Conservation (phyloP, 1,140 invertebrate genomes). For the Drosophila ohnishii region DNA sequence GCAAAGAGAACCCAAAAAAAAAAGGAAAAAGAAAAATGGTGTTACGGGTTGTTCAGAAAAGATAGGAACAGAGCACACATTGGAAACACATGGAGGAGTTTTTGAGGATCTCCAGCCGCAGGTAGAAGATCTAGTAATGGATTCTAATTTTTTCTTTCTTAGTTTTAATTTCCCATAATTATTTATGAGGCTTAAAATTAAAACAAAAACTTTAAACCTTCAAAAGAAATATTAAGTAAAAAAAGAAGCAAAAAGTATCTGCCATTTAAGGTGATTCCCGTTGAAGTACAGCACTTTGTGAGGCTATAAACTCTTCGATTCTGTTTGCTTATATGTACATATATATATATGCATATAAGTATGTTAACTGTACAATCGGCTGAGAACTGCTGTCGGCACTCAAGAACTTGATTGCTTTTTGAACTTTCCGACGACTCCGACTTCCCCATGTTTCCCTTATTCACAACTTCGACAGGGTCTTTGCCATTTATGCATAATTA, state of each 20-base stretch:
- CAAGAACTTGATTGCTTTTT: slow-evolving; percentile 70
- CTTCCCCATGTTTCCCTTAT: slow-evolving; percentile 8
- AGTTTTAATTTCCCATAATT: slow-evolving; percentile 31
- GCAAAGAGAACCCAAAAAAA: slow-evolving; percentile 35
- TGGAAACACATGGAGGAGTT: slow-evolving; percentile 64
- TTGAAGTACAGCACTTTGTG: slow-evolving; percentile 62
- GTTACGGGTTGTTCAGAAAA: slow-evolving; percentile 44
- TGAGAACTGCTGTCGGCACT: slow-evolving; percentile 59
- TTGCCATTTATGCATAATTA: slow-evolving; percentile 80
- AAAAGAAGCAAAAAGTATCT: slow-evolving; percentile 25
- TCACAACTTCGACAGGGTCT: background rate
- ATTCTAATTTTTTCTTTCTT: slow-evolving; percentile 18
- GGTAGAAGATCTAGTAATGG: slow-evolving; percentile 49
- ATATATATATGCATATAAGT: slow-evolving; percentile 17
- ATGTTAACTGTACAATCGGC: slow-evolving; percentile 57
- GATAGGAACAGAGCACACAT: slow-evolving; percentile 46
- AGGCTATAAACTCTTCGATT: slow-evolving; percentile 39
- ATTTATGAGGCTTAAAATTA: slow-evolving; percentile 55
- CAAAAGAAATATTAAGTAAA: too few relatives aligned
- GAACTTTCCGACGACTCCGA: slow-evolving; percentile 53
- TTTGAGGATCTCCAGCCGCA: slow-evolving; percentile 58
- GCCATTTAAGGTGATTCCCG: slow-evolving; percentile 72
- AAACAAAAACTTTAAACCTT: slow-evolving; percentile 3
- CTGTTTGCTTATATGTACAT: slow-evolving; percentile 13
- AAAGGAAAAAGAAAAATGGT: slow-evolving; percentile 55